Percentiles rank a stretch among this genome's conserved stretches.
Conservation (phyloP, 92 coral and sea anemone species). For the Epizoanthus scotinus region DNA sequence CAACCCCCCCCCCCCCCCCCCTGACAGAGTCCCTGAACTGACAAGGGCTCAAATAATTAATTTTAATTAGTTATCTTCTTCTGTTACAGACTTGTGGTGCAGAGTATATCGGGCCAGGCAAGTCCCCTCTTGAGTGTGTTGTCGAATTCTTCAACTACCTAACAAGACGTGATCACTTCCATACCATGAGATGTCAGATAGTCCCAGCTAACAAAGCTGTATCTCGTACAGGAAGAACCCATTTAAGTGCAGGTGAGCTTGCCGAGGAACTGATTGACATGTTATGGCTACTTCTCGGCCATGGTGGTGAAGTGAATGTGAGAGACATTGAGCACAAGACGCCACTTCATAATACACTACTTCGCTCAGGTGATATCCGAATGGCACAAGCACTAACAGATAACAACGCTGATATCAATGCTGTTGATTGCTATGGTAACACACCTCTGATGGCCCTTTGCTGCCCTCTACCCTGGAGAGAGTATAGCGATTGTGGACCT, state of each 20-base stretch:
- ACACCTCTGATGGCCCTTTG: slow-evolving; percentile 88
- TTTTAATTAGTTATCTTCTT: not conserved
- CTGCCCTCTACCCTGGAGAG: slow-evolving; percentile 82
- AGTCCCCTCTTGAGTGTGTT: slow-evolving; percentile 79
- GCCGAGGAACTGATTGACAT: slow-evolving; percentile 72
- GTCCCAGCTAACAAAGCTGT: slow-evolving; percentile 42
- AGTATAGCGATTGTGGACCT: slow-evolving; percentile 71
- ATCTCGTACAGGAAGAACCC: slow-evolving; percentile 43
- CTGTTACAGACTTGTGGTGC: slow-evolving; percentile 73
- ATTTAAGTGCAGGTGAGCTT: slow-evolving; percentile 48
- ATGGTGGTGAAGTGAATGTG: slow-evolving; percentile 80
- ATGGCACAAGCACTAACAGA: slow-evolving; percentile 81
- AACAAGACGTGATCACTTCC: slow-evolving; percentile 53
- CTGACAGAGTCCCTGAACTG: no score
- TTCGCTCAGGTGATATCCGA: slow-evolving; percentile 70
- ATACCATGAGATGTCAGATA: slow-evolving; percentile 18
- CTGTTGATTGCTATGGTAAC: slow-evolving; percentile 77
- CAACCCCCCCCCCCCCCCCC: no score
- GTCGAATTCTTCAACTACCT: slow-evolving; percentile 67
- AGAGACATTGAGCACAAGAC: slow-evolving; percentile 77
- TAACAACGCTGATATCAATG: slow-evolving; percentile 78
- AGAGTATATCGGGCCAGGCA: slow-evolving; percentile 83
- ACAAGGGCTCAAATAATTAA: not conserved
- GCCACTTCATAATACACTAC: slow-evolving; percentile 72
- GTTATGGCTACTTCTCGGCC: slow-evolving; percentile 77